Evolutionary conservation across 2,113 vertebrate genomes (phyloP).

Genomic region (Strix aluco): DNA sequence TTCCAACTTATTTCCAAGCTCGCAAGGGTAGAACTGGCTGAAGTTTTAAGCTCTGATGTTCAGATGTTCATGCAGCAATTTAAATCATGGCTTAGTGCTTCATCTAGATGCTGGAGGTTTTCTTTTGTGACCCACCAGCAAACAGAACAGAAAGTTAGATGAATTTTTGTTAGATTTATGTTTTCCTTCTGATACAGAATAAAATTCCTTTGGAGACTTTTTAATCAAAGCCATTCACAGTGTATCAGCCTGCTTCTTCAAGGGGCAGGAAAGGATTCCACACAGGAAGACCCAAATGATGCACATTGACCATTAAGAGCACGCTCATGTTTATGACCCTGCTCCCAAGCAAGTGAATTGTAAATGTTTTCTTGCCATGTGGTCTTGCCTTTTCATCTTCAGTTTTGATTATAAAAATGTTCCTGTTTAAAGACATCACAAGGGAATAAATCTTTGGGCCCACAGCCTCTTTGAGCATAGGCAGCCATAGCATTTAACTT

Average conservation of each 20-base stretch:
- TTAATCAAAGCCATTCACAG: not conserved
- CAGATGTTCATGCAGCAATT: not conserved
- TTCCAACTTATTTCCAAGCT: not conserved
- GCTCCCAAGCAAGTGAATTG: accelerated
- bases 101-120: not conserved
- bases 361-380: not conserved
- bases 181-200: not conserved
- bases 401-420: conserved; percentile 25
- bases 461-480: not conserved
- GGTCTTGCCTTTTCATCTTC: conserved; percentile 13
- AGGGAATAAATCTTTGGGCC: not conserved
- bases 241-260: not conserved
- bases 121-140: not conserved
- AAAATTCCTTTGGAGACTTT: not conserved
- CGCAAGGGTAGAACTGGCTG: not conserved
- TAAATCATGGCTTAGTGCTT: accelerated
- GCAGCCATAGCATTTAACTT: not conserved
- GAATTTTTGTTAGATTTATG: accelerated
- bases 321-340: not conserved
- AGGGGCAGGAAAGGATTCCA: not conserved
- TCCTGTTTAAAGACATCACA: not conserved
- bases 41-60: not conserved
- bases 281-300: not conserved
- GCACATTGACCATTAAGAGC: accelerated
- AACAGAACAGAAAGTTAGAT: not conserved